A percentile compares a stretch with the other conserved stretches of the same genome.
These are phyloP conservation scores for Copidosoma floridanum DNA, from an alignment of 1,140 invertebrate species.

Conservation along the genomic window DNA sequence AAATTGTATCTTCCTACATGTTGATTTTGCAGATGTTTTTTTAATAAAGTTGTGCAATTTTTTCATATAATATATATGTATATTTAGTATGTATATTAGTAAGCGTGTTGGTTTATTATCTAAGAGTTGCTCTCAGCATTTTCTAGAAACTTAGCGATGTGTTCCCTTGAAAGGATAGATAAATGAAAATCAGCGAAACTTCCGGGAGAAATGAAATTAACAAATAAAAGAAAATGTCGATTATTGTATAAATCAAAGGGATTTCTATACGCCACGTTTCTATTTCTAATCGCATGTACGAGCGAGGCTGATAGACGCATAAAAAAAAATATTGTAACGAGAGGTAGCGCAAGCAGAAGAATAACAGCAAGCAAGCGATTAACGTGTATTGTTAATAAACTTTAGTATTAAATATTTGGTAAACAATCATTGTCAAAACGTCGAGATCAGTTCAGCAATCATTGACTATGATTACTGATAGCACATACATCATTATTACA, in stretches of 20 bases:
- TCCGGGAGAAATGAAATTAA: slow-evolving; percentile 2
- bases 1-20: too few relatives aligned
- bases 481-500: slow-evolving; percentile 21
- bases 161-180: background rate
- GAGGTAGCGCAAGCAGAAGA: slow-evolving; percentile 21
- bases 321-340: slow-evolving; percentile 18
- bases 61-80: too few relatives aligned
- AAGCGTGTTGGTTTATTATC: background rate
- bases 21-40: too few relatives aligned
- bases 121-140: slow-evolving; percentile 2
- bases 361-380: slow-evolving; percentile 8
- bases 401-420: slow-evolving; percentile 26
- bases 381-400: slow-evolving; percentile 15
- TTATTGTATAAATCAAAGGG: slow-evolving; percentile 1
- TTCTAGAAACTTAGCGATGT: slow-evolving; percentile 15
- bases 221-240: slow-evolving; percentile 1
- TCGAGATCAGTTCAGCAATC: slow-evolving; percentile 15
- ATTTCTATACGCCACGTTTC: slow-evolving; percentile 18
- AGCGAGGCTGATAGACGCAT: slow-evolving; percentile 21
- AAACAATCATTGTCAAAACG: slow-evolving; percentile 16
- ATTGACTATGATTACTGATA: slow-evolving; percentile 23
- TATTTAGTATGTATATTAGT: too few relatives aligned
- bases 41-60: too few relatives aligned
- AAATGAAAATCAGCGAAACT: slow-evolving; percentile 4
- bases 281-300: slow-evolving; percentile 17